Evolutionary conservation across 2,888 invertebrate genomes (phyloP), one percentile per base, ranked within the genome.

Genomic region (Ceriagrion tenellum): DNA sequence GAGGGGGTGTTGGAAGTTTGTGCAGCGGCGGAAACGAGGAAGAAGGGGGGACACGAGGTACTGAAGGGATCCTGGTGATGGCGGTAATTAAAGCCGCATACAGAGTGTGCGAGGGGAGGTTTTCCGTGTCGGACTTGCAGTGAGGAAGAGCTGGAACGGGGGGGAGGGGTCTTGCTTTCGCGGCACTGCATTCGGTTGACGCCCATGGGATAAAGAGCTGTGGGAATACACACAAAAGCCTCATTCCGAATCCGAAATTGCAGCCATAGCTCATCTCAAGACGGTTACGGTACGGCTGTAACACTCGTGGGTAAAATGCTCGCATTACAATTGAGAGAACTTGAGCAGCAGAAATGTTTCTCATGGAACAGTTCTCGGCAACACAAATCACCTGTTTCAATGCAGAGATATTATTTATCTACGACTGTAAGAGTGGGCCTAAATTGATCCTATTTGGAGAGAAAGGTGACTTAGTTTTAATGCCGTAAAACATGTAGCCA

Each of bases 71-170:
- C 55, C 55, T 55, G 47, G 47, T 47, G 55, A 35, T 89, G 89
- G 55, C 23, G 26, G 89, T 89, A 55, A 55, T 89, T 89, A 81
- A 81, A 81, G 81, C 81, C 35, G 81, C 35, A 81, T 81, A n/a
- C 35, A 13, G 81, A 18, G 81, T 2, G 69, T 20, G 69, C 10
- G 69, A 26, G 35, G 81, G 81, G n/a, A 12, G 59, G 20, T 20
- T 59, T 59, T 6, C 59, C 59, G 59, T 20, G 18, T 6, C 4
- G 12, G 47, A 8, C 47, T 47, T 47, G 47, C 8, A 47, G 47
- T 59, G 59, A 20, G 59, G 59, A 20, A 6, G 59, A 2, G 59
- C 6, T 12, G 16, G 18, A 20, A 59, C 59, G 59, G 59, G 13
- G 59, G 20, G 56, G 56, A 8, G 56, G 63, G 74, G 30, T 30